phyloP scores from a whole-genome alignment of 2,113 vertebrate genomes.

The Antigone vipio region DNA sequence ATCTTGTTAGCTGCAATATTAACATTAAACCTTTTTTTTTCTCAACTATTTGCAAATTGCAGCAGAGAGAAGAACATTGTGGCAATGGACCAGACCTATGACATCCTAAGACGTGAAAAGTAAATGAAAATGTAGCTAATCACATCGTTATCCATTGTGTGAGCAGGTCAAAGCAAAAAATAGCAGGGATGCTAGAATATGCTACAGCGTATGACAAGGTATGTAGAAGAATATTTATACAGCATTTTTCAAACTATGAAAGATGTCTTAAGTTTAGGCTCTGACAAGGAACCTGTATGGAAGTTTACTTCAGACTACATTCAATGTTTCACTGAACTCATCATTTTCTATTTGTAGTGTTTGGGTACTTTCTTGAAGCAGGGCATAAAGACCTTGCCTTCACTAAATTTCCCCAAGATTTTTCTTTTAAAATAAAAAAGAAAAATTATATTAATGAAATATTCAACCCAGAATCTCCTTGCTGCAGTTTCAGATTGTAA shows the following conservation, averaged over 20 bases:
- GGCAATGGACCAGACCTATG: conserved; percentile 25
- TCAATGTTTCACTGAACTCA: not conserved
- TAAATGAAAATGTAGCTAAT: conserved; percentile 25
- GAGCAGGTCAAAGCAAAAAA: not conserved
- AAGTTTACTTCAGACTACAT: not conserved
- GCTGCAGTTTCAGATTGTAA: not conserved
- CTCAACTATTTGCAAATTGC: conserved; percentile 13
- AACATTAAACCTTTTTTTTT: not conserved
- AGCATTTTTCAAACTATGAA: not conserved
- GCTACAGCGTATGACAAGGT: not conserved
- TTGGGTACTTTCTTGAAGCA: not conserved
- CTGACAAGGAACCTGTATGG: not conserved
- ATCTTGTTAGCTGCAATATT: conserved; percentile 6
- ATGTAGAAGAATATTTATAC: not conserved
- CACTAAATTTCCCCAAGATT: not conserved
- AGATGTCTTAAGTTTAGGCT: not conserved
- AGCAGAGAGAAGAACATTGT: not conserved
- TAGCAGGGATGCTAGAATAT: not conserved
- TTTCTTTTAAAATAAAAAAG: not conserved
- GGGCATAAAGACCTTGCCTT: not conserved
- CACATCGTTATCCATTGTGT: not conserved
- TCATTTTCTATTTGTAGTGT: not conserved
- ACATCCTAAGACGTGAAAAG: not conserved
- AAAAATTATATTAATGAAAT: not conserved
- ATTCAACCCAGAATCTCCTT: not conserved